Conservation (phyloP, 2,113 vertebrate species). For the Balaeniceps rex region DNA sequence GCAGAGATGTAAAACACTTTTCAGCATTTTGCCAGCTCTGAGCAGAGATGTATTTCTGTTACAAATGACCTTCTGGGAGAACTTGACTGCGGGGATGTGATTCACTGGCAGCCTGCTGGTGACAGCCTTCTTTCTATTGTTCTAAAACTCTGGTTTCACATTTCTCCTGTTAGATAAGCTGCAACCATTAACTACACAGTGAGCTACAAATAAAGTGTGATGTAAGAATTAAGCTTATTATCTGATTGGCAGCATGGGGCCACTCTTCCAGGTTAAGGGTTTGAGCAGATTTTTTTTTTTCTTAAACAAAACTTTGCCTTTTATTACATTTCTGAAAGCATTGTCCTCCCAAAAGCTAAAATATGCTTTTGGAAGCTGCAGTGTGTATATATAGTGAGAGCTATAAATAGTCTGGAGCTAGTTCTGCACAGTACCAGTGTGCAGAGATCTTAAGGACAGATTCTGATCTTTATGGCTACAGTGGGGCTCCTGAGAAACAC, state of each 20-base stretch:
- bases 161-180: constrained; percentile 60
- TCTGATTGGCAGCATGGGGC: constrained; percentile 56
- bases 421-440: neutral
- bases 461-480: neutral
- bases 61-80: constrained; percentile 35
- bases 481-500: neutral
- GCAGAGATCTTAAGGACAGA: neutral
- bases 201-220: constrained; percentile 56
- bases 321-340: constrained; percentile 31
- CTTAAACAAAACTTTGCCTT: neutral
- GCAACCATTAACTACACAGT: constrained; percentile 23
- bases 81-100: constrained; percentile 10
- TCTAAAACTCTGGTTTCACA: constrained; percentile 57
- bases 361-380: constrained; percentile 14
- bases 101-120: constrained; percentile 53
- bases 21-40: neutral
- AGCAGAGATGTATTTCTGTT: neutral
- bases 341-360: constrained; percentile 52
- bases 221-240: constrained; percentile 67
- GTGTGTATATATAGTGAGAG: constrained; percentile 22
- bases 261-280: constrained; percentile 40
- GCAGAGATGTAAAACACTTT: neutral
- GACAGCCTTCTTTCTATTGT: constrained; percentile 54
- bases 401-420: constrained; percentile 46
- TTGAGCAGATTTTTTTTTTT: neutral